phyloP scores from a whole-genome alignment of 2,113 vertebrate species.

The Rutilus rutilus region DNA sequence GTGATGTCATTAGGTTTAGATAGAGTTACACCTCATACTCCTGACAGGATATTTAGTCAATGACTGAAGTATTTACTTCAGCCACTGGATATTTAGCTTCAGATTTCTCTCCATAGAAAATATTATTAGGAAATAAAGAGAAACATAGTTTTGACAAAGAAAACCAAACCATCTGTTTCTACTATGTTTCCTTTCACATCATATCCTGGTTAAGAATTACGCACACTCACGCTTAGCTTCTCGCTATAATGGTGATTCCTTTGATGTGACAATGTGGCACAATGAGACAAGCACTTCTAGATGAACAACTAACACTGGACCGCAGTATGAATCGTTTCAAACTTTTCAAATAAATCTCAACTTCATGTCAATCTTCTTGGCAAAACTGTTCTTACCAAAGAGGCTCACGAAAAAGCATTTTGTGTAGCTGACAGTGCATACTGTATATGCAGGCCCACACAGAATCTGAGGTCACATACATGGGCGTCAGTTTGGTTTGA shows the following conservation, averaged over 20 bases:
- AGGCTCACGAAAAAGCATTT: not conserved
- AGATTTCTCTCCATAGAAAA: constrained; percentile 23
- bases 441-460: constrained; percentile 11
- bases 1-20: constrained; percentile 20
- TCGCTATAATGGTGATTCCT: not conserved
- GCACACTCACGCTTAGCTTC: not conserved
- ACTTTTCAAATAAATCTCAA: constrained; percentile 14
- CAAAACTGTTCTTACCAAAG: not conserved
- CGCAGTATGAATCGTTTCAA: not conserved
- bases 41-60: not conserved
- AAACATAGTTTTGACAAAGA: constrained; percentile 20
- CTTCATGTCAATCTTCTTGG: not conserved
- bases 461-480: not conserved
- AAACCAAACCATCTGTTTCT: constrained; percentile 36
- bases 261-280: not conserved
- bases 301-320: not conserved
- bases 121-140: constrained; percentile 20
- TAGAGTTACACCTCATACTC: constrained; percentile 2
- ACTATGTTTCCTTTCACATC: constrained; percentile 11
- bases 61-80: constrained; percentile 30
- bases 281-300: constrained; percentile 20
- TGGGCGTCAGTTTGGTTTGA: no score
- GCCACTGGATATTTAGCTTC: constrained; percentile 30
- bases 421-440: not conserved
- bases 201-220: not conserved